Evolutionary conservation across 2,113 vertebrate species (phyloP), one percentile per base, ranked within the genome.

Genomic region (Oreochromis tanganicae): DNA sequence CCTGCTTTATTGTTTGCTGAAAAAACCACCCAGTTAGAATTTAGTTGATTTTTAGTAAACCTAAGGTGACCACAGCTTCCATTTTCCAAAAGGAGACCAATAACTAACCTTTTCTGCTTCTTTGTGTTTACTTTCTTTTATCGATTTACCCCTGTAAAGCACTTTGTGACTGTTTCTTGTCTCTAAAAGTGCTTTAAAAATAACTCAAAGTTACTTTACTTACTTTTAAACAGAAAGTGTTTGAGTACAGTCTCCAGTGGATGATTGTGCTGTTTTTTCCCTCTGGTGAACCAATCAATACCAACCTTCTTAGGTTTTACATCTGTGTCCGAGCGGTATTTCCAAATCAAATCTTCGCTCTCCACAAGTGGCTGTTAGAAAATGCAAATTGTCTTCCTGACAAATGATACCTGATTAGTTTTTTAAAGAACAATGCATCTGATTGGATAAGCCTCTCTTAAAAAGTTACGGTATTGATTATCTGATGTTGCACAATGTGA

Each of bases 381-480:
- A 32, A 78, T 78, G 71, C 9, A 75, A 75, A 75, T 50, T 50
- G 27, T 50, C 46, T 78, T 50, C 24, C 29, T 2, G 46, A 8
- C 27, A 50, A 50, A 50, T 32, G 24, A 63, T 21, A 75, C 16
- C 55, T 71, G 73, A 63, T 68, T 81, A 2, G 11, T 43, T 57
- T 83, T 61, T 79, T 24, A 54, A 54, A 52, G n/a, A 34, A 82
- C 80, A 90, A 79, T 61, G 17, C 36, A 43, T 55, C 24, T 81
- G 86, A 87, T 91, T 86, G 41, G 55, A 34, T 88, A 36, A 52
- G 36, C 55, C 41, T 66, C 24, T 19, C 9, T 46, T 14, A 81
- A 68, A 80, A 85, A 36, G 46, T 46, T 13, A 19, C 73, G 7
- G 12, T 80, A 87, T 88, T 81, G 84, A 91, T 91, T 88, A 85